These are phyloP conservation scores for Radopholus similis DNA, from an alignment of 1,140 invertebrate species.

Conservation along the genomic window DNA sequence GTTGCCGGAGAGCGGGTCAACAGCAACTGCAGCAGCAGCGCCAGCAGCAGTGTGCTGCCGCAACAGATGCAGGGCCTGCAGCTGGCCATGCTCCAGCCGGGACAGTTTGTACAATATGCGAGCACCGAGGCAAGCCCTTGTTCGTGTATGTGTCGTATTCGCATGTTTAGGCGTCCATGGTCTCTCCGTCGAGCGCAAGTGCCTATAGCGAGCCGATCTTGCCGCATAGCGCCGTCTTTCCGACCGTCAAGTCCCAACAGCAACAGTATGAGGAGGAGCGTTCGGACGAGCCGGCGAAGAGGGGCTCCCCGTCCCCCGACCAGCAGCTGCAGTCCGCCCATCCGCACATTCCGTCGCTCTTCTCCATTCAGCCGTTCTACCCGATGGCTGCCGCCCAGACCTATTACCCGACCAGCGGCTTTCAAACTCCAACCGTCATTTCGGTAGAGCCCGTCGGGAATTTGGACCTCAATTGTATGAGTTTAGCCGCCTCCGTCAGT, in stretches of 20 bases:
- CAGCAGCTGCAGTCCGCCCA: background rate
- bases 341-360: background rate
- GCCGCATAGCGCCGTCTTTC: background rate
- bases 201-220: constrained; percentile 11
- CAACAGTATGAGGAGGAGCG: too few species aligned
- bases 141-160: background rate
- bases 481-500: background rate
- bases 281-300: too few species aligned
- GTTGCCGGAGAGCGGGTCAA: background rate
- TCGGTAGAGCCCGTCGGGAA: background rate
- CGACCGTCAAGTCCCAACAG: too few species aligned
- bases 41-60: constrained; percentile 2
- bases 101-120: background rate
- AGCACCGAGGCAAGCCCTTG: background rate
- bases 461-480: background rate
- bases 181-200: constrained; percentile 8
- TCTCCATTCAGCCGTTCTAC: background rate
- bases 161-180: constrained; percentile 2
- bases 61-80: background rate
- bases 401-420: background rate
- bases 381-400: background rate
- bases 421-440: background rate
- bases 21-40: constrained; percentile 9
- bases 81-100: background rate
- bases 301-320: too few species aligned